phyloP scores from a whole-genome alignment of 2,888 invertebrate species.

The Homarus gammarus region DNA sequence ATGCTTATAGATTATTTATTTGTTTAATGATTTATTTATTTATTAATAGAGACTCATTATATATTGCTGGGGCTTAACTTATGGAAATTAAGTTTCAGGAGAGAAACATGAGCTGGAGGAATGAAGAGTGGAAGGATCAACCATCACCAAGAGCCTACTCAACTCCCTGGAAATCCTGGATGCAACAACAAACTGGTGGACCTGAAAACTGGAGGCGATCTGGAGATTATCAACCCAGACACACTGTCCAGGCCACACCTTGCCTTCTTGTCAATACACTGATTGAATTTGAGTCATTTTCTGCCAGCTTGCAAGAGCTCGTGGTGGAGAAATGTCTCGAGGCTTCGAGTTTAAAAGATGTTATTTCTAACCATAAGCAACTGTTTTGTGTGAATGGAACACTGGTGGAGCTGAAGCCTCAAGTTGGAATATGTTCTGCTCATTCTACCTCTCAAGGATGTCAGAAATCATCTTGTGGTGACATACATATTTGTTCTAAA shows the following conservation, averaged over 20 bases:
- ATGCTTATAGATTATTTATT: no score
- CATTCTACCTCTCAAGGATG: neutral
- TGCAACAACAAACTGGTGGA: no score
- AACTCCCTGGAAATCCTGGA: no score
- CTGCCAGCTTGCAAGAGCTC: neutral
- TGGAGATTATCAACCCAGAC: no score
- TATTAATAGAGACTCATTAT: no score
- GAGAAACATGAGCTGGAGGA: no score
- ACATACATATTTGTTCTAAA: constrained; percentile 23
- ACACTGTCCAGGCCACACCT: neutral
- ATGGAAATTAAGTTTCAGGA: no score
- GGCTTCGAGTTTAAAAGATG: neutral
- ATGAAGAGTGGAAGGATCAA: no score
- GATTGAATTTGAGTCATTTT: neutral
- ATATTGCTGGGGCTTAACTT: no score
- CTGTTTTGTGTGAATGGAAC: neutral
- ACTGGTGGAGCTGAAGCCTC: constrained; percentile 8
- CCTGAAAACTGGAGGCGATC: no score
- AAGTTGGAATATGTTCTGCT: neutral
- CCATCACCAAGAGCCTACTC: no score
- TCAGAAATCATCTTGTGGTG: neutral
- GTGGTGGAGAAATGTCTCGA: neutral
- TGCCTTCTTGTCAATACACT: neutral
- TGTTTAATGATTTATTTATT: no score
- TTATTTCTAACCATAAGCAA: neutral